These are phyloP conservation scores for Lepeophtheirus salmonis DNA, from an alignment of 1,140 invertebrate species.

Conservation along the genomic window DNA sequence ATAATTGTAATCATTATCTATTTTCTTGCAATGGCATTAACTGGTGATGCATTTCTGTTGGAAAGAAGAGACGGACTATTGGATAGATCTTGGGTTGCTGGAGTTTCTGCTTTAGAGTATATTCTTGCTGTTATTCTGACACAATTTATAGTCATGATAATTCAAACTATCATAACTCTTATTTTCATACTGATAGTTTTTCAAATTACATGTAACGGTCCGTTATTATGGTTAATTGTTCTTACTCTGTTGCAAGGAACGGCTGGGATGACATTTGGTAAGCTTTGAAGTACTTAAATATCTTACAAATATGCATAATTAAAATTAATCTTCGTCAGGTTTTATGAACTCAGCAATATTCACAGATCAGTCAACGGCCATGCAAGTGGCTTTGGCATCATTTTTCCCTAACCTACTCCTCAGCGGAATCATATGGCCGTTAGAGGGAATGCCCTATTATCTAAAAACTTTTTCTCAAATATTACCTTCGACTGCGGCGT, in stretches of 20 bases:
- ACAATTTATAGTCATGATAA: constrained; percentile 82
- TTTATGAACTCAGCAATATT: constrained; percentile 70
- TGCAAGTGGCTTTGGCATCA: constrained; percentile 73
- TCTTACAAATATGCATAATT: too few species aligned
- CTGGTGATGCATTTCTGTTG: constrained; percentile 70
- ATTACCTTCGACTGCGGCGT: constrained; percentile 72
- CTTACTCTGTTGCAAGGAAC: constrained; percentile 55
- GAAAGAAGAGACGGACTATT: constrained; percentile 77
- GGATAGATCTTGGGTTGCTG: constrained; percentile 70
- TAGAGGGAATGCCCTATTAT: constrained; percentile 71
- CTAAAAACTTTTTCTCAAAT: constrained; percentile 48
- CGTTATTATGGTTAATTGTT: constrained; percentile 47
- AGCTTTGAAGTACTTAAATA: constrained; percentile 14
- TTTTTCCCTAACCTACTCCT: constrained; percentile 79
- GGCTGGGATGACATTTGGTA: constrained; percentile 82
- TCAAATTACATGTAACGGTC: constrained; percentile 54
- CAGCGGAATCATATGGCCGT: constrained; percentile 61
- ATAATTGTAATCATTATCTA: constrained; percentile 88
- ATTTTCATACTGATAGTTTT: constrained; percentile 65
- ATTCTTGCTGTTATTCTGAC: constrained; percentile 76
- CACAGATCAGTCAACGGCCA: constrained; percentile 72
- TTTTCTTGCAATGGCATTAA: constrained; percentile 83
- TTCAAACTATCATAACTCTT: constrained; percentile 66
- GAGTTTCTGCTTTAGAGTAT: constrained; percentile 69
- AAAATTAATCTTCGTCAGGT: too few species aligned